Conservation (phyloP, 2,797 vertebrate species). For the Pelodytes ibericus region DNA sequence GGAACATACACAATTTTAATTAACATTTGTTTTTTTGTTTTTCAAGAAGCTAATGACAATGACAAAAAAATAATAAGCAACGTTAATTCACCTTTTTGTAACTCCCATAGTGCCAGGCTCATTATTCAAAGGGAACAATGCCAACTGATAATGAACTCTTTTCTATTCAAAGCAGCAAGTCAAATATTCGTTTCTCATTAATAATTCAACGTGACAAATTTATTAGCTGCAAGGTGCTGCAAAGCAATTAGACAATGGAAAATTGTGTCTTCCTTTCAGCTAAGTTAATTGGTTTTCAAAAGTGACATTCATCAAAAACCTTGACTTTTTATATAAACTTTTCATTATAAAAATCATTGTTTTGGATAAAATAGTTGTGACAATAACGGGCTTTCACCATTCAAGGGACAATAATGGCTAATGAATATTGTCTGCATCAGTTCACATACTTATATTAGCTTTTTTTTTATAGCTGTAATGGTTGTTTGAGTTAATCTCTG, state of each 20-base stretch:
- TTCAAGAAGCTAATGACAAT: conserved; percentile 51
- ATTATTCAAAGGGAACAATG: conserved; percentile 69
- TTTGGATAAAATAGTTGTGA: conserved; percentile 37
- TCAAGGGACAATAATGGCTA: not conserved
- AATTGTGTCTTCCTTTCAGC: conserved; percentile 75
- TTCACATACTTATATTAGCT: not conserved
- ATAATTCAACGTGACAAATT: conserved; percentile 81
- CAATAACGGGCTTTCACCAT: not conserved
- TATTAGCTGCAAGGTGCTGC: conserved; percentile 77
- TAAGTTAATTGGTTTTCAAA: conserved; percentile 76
- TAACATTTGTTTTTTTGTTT: conserved; percentile 52
- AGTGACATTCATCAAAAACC: conserved; percentile 77
- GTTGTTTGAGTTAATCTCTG: no score
- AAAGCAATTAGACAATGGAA: conserved; percentile 78
- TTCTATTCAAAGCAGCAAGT: conserved; percentile 74
- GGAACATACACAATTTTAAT: conserved; percentile 30
- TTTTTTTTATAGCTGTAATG: not conserved
- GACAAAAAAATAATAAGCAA: conserved; percentile 52
- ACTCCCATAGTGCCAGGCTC: conserved; percentile 56
- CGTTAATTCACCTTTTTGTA: conserved; percentile 60
- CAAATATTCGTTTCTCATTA: conserved; percentile 78
- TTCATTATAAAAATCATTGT: conserved; percentile 58
- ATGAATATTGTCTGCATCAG: conserved; percentile 1
- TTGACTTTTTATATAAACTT: conserved; percentile 75
- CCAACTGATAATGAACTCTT: conserved; percentile 73